Base-by-base conservation (phyloP, 2,113 vertebrate species). In the Xyrauchen texanus region DNA sequence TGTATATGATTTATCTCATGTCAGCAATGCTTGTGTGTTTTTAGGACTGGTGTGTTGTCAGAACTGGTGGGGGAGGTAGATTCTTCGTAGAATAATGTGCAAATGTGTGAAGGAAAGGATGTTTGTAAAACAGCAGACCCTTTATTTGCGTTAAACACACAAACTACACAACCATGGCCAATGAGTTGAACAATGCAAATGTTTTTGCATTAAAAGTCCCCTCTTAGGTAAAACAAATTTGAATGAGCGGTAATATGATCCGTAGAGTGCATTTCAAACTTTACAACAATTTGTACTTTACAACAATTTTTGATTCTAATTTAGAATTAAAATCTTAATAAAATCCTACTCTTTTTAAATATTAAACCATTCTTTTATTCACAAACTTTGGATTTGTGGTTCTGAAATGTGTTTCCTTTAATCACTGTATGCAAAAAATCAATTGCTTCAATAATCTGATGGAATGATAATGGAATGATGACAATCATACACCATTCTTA, bases 1-100 rank as follows among this genome's bases (percentile, higher is more conserved):
- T 79, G 11, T 90, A 88, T 88, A 89, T 91, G 89, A 88, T 86
- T 91, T 84, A 6, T 89, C 83, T 51, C 64, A 60, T 80, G 81
- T 84, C 81, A 77, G 11, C 52, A 66, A 16, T n/a, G 60, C 45
- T 70, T 64, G 51, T 13, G 5, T 52, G 55, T 47, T 55, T 77
- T 34, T 61, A 16, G 62, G 13, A 16, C 63, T 71, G 65, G 44
- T 34, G 21, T 34, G 12, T 61, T 72, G 65, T 82, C 76, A 75
- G 15, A 21, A 72, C 8, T 57, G 74, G 15, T 49, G 57, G 21
- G 21, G 21, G 21, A 34, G 21, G 21, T 47, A 69, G 61, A 63
- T 9, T 62, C 8, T 62, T n/a, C 34, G n/a, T 13, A 47, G 45
- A 67, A 12, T 45, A 68, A 51, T 52, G 9, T 34, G 15, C 3